Evolutionary conservation across 2,888 invertebrate species (phyloP), one percentile per base, ranked within the genome.

Genomic region (Atherix ibis): DNA sequence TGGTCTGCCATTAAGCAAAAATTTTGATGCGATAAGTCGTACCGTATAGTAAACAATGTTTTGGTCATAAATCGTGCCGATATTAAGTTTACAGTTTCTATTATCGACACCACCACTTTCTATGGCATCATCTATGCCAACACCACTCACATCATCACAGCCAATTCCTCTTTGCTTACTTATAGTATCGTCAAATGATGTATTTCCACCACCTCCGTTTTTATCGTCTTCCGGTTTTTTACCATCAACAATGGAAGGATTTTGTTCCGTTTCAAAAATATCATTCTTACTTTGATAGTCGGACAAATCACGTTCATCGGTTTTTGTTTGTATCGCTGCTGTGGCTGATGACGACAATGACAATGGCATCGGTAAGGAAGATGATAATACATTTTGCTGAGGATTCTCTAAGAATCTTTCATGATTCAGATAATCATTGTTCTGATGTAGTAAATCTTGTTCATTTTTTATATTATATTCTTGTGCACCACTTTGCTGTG

Each of bases 1-100:
- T 18, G 60, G 53, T 32, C 45, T 46, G 3, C 59, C 58, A 19
- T 46, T 48, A n/a, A 62, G 48, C 32, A 62, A 42, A 41, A 61
- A 62, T 19, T 56, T 53, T 4, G 54, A 55, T 8, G 53, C 47
- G 14, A 62, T 48, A 30, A 60, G 41, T 14, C 62, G 54, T 13
- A 51, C 48, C 14, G 59, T 58, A 31, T 58, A 62, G 36, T 49
- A 49, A n/a, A 61, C 41, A 24, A 61, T 38, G 8, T 54, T 44
- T 43, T 62, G 62, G 32, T 61, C 58, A 34, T 52, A 49, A 32
- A 58, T 51, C 19, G 49, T 51, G 32, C 62, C 62, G 37, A 62
- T 57, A 40, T 53, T 50, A 10, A 32, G 24, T 18, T 32, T 32
- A 10, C 22, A 9, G 13, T n/a, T n/a, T n/a, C n/a, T n/a, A n/a